Percentiles rank a stretch among this genome's conserved stretches.
These are phyloP conservation scores for Aproaerema taeniolella DNA, from an alignment of 2,888 invertebrate species.

Conservation along the genomic window DNA sequence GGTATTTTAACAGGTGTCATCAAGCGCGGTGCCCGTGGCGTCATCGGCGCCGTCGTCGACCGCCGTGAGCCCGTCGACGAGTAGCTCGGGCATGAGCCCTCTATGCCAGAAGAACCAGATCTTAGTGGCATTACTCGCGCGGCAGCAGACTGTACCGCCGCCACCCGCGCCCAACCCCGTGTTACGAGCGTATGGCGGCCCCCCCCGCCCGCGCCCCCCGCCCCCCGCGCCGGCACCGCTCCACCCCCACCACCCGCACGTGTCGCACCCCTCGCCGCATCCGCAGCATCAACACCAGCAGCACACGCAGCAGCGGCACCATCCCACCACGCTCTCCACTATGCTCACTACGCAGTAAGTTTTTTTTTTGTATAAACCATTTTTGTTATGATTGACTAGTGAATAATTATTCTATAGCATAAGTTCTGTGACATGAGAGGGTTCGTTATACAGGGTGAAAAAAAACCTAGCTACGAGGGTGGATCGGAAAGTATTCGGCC, in stretches of 20 bases:
- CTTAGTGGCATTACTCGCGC: slow-evolving; percentile 88
- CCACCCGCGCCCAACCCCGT: slow-evolving; percentile 85
- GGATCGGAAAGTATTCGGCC: too few relatives aligned
- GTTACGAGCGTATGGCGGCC: slow-evolving; percentile 45
- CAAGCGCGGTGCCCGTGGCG: slow-evolving; percentile 69
- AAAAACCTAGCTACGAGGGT: too few relatives aligned
- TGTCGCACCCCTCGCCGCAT: slow-evolving; percentile 17
- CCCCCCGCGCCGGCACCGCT: slow-evolving; percentile 34
- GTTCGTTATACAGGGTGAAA: too few relatives aligned
- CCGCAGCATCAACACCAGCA: slow-evolving; percentile 1
- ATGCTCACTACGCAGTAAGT: slow-evolving; percentile 37
- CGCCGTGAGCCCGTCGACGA: slow-evolving; percentile 47
- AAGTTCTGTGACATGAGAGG: too few relatives aligned
- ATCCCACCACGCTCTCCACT: slow-evolving; percentile 42
- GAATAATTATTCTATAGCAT: too few relatives aligned
- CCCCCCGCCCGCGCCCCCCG: slow-evolving; percentile 35
- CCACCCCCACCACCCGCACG: slow-evolving; percentile 14
- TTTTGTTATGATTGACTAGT: neutral
- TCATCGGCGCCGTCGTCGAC: slow-evolving; percentile 59
- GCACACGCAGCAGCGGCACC: slow-evolving; percentile 22
- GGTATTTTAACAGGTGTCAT: slow-evolving; percentile 70
- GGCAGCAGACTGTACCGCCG: slow-evolving; percentile 82
- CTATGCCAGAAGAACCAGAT: slow-evolving; percentile 91
- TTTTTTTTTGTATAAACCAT: slow-evolving; percentile 1
- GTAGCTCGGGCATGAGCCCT: slow-evolving; percentile 75